A percentile compares a stretch with the other conserved stretches of the same genome.
Evolutionary conservation across 2,113 vertebrate species (phyloP).

Genomic region (Tachysurus vachellii): DNA sequence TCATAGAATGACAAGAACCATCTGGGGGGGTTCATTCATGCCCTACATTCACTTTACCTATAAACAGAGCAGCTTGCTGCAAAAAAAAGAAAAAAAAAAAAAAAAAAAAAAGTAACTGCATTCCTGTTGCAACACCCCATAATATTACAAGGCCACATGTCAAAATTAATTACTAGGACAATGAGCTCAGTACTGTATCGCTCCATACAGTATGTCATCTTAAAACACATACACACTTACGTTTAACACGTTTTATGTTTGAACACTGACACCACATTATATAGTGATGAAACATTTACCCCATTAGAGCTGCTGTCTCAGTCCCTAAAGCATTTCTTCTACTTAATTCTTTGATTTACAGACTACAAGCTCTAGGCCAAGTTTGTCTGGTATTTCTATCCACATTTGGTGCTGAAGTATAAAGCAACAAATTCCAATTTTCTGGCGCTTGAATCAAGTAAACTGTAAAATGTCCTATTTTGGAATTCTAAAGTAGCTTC

Average conservation of each 20-base stretch:
- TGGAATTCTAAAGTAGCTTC: not conserved
- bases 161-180: not conserved
- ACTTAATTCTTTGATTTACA: not conserved
- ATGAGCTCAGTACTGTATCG: not conserved
- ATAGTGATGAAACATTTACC: not conserved
- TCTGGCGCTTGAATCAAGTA: not conserved
- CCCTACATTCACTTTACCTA: constrained; percentile 16
- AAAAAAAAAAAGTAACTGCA: not conserved
- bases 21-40: constrained; percentile 17
- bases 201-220: too few species aligned
- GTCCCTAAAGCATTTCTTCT: not conserved
- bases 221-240: not conserved
- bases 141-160: not conserved
- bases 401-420: not conserved
- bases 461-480: not conserved
- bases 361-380: not conserved
- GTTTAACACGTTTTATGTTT: not conserved
- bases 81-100: not conserved
- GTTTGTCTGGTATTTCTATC: not conserved
- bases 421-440: not conserved
- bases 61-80: not conserved
- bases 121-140: not conserved
- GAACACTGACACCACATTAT: not conserved
- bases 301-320: not conserved
- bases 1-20: not conserved